Evolutionary conservation across 2,113 vertebrate species (phyloP).

Genomic region (Craseonycteris thonglongyai): DNA sequence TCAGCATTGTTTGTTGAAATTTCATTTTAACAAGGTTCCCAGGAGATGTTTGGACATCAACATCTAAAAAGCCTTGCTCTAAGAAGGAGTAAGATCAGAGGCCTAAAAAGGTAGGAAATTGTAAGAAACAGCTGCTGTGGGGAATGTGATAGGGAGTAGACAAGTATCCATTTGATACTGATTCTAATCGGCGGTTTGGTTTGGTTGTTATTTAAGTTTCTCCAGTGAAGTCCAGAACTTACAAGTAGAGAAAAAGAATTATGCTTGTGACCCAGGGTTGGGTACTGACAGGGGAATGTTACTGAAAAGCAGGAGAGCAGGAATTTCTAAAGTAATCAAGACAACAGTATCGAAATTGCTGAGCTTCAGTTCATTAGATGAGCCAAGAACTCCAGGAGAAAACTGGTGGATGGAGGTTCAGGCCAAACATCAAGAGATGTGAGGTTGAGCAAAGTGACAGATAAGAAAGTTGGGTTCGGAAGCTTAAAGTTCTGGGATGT

Average conservation of each 20-base stretch:
- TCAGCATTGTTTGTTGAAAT: conserved; percentile 8
- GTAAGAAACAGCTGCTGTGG: neutral
- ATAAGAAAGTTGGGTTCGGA: neutral
- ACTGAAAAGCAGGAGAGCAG: neutral
- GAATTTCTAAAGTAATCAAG: neutral
- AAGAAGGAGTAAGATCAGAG: neutral
- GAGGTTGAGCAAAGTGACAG: neutral
- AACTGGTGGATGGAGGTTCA: neutral
- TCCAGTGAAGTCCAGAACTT: neutral
- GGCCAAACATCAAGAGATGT: neutral
- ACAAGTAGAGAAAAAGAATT: neutral
- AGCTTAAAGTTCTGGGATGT: neutral
- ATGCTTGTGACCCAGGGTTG: neutral
- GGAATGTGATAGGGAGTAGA: neutral
- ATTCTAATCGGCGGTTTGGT: conserved; percentile 5
- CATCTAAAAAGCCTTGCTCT: neutral
- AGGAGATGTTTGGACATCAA: neutral
- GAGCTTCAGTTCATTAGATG: neutral
- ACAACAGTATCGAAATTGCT: neutral
- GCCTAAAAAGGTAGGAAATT: neutral
- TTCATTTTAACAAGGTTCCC: conserved; percentile 26
- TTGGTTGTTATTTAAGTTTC: conserved; percentile 8
- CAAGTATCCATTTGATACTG: neutral
- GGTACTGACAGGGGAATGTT: neutral
- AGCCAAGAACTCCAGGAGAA: neutral